Evolutionary conservation across 2,888 invertebrate species (phyloP), one percentile per base, ranked within the genome.

Genomic region (Pocota personata): DNA sequence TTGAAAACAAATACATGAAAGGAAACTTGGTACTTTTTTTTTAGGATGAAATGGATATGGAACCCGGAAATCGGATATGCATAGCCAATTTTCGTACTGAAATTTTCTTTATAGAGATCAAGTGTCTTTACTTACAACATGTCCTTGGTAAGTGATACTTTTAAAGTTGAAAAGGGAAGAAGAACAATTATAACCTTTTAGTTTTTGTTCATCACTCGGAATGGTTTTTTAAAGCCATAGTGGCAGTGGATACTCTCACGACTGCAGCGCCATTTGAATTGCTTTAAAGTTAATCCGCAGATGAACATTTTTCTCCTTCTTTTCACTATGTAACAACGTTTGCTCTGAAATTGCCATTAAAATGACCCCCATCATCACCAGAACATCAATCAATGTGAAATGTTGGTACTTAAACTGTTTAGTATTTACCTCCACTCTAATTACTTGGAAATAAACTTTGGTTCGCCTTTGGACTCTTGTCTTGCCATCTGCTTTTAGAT

Each of bases 371-470:
- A 30, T 52, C 40, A 37, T 16, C 27, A 16, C n/a, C 10, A 35
- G 19, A 16, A 67, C 67, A 67, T 67, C 67, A 67, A 52, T 40
- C 67, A 27, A 37, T 52, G 16, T 37, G 16, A 67, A 67, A 52
- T 37, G 62, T 27, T 40, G 24, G 27, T 27, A 66, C 35, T 30
- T 50, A 50, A 66, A 66, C 66, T 48, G 37, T 50, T 66, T 24
- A 67, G 16, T 67, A 52, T 67, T 27, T 14, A 67, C 37, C 27
- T 52, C 21, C 27, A n/a, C 10, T 52, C 24, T 67, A 30, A 67
- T 67, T 67, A 24, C 37, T 52, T 27, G 37, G 67, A 48, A 64
- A 48, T 48, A 50, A 50, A 27, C 24, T 24, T 50, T n/a, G 7
- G 0, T n/a, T 50, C 24, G 12, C 24, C n/a, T 50, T n/a, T 50